Base-by-base conservation (phyloP, 2,797 vertebrate genomes). In the Gambusia yucatana region DNA sequence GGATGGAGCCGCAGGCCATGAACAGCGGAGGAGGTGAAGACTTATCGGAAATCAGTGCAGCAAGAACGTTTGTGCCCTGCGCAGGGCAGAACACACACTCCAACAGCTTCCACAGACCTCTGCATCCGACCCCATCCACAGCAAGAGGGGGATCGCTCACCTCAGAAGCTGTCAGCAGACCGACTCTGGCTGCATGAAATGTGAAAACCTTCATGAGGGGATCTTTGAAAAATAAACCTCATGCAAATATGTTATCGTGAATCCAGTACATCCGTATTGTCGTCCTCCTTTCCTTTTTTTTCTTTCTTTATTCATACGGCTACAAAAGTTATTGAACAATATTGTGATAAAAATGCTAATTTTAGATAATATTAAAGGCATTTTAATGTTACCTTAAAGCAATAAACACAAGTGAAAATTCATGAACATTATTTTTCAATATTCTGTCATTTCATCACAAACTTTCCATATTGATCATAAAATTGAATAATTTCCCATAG, bases 41-140 rank as follows among this genome's bases (percentile, higher is more conserved):
- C 94, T 93, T 96, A 96, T 95, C 69, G 95, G 92, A 96, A 96
- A 96, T 96, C 94, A 94, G 89, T 95, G 90, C 86, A 90, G 84
- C 86, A 78, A 84, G 86, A 91, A 90, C 85, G 77, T 89, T 86
- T 87, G 82, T 84, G 82, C 85, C 89, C 87, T 85, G 86, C 74
- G 83, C 80, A 46, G 88, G 85, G 79, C 84, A 70, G 83, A 88
- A 88, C 88, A 91, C 79, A 72, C 79, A 82, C 87, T 84, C 81
- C 91, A 87, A 88, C 89, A 85, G 87, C 85, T 81, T 87, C 89
- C 87, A 86, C 84, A 80, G 85, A 82, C 72, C 76, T 83, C 67
- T 73, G 79, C 83, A 86, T 84, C 80, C 52, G 2, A 78, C 79
- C 80, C 63, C 72, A 77, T 57, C 57, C 82, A 82, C 52, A 81